Evolutionary conservation across 2,113 vertebrate genomes (phyloP).

Genomic region (Lathamus discolor): DNA sequence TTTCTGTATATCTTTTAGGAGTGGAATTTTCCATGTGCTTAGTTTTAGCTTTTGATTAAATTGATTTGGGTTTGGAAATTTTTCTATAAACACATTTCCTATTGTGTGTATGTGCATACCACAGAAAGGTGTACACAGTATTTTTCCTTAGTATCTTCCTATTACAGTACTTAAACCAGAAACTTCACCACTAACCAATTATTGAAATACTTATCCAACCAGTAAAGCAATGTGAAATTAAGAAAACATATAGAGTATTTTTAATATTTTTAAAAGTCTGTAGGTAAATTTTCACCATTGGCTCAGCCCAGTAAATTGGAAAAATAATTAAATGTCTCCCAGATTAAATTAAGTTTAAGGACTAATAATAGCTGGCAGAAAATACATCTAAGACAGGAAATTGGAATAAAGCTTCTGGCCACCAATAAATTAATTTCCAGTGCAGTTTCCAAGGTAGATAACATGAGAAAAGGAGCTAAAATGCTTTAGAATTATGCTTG

Average conservation of each 20-base stretch:
- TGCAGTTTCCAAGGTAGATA: neutral
- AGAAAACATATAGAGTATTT: neutral
- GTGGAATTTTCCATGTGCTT: neutral
- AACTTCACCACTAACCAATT: neutral
- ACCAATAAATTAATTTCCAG: conserved; percentile 15
- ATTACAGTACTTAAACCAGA: neutral
- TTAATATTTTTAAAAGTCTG: neutral
- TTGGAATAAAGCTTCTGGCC: neutral
- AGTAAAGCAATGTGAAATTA: neutral
- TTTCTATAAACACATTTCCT: neutral
- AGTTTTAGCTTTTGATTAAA: neutral
- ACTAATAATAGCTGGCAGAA: conserved; percentile 2
- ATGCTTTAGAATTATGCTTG: neutral
- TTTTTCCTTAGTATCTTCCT: neutral
- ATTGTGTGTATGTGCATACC: neutral
- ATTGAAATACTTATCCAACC: neutral
- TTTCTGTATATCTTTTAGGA: neutral
- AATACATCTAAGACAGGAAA: neutral
- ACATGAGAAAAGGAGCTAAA: neutral
- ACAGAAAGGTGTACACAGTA: neutral
- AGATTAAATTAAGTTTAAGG: neutral
- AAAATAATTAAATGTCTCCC: neutral
- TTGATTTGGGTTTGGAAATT: neutral
- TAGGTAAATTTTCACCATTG: neutral
- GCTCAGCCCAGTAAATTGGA: neutral